A percentile compares a stretch with the other conserved stretches of the same genome.
Conservation (phyloP, 1,140 invertebrate genomes). For the Batillaria attramentaria region DNA sequence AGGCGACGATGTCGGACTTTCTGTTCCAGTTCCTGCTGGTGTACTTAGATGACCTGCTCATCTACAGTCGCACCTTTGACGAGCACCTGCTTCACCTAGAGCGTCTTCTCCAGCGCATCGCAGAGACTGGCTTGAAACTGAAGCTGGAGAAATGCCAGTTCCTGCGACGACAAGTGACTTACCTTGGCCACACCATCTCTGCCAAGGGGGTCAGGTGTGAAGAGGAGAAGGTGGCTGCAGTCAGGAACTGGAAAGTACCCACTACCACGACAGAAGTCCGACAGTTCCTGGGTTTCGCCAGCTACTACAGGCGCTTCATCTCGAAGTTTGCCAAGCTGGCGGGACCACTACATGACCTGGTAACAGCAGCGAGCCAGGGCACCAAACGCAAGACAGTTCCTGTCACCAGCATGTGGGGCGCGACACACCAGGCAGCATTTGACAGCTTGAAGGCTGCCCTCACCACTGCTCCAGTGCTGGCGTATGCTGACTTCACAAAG, state of each 20-base stretch:
- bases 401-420: conserved; percentile 20
- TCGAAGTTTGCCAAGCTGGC: background rate
- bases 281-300: conserved; percentile 16
- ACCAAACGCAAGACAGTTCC: conserved; percentile 7
- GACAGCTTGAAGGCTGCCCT: conserved; percentile 28
- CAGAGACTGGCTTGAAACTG: conserved; percentile 53
- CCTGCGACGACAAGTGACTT: conserved; percentile 47
- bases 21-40: conserved; percentile 40
- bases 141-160: conserved; percentile 58
- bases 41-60: conserved; percentile 53
- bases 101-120: conserved; percentile 54
- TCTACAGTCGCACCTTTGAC: conserved; percentile 37
- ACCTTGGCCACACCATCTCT: conserved; percentile 56
- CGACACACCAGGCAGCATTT: conserved; percentile 9
- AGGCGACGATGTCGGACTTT: conserved; percentile 45
- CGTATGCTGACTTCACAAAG: conserved; percentile 35
- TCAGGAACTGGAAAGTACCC: conserved; percentile 13
- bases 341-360: conserved; percentile 38
- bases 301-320: conserved; percentile 17
- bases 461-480: conserved; percentile 30
- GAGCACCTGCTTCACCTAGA: conserved; percentile 42
- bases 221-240: background rate
- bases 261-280: conserved; percentile 5
- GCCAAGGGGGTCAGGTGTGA: conserved; percentile 26
- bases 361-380: background rate